A percentile compares a stretch with the other conserved stretches of the same genome.
phyloP scores from a whole-genome alignment of 2,888 invertebrate species.

The Acanthococcus lagerstroemiae region DNA sequence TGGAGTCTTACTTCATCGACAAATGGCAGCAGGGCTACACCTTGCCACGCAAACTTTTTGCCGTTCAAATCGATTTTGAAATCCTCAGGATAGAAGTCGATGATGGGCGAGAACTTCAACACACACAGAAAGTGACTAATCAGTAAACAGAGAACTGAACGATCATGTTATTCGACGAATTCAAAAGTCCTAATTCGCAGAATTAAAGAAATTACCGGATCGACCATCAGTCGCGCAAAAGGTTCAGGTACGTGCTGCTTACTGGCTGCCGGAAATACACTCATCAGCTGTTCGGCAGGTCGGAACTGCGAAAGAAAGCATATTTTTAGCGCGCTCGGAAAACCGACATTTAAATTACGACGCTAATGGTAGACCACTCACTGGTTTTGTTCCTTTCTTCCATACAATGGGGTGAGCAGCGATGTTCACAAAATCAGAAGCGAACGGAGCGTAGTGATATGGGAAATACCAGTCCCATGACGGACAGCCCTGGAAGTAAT shows the following conservation, averaged over 20 bases:
- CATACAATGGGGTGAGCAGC: constrained; percentile 76
- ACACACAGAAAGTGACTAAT: constrained; percentile 33
- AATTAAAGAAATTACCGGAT: constrained; percentile 57
- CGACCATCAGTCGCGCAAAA: constrained; percentile 88
- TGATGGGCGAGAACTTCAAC: constrained; percentile 79
- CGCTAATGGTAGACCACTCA: constrained; percentile 44
- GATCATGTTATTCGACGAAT: neutral
- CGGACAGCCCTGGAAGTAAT: constrained; percentile 81
- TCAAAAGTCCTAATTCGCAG: neutral
- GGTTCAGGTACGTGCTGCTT: constrained; percentile 83
- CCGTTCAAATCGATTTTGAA: constrained; percentile 98
- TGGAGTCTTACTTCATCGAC: constrained; percentile 87
- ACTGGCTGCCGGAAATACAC: constrained; percentile 97
- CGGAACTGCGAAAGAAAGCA: constrained; percentile 64
- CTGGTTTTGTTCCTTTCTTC: constrained; percentile 77
- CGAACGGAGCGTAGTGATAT: constrained; percentile 99
- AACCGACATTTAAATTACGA: constrained; percentile 9
- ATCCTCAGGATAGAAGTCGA: constrained; percentile 97
- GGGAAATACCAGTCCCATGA: constrained; percentile 99
- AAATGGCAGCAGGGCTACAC: constrained; percentile 94
- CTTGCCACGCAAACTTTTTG: constrained; percentile 99
- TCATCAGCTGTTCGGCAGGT: constrained; percentile 97
- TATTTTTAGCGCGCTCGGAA: no score
- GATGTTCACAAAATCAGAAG: constrained; percentile 93
- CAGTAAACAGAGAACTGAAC: neutral